Evolutionary conservation across 1,140 invertebrate genomes (phyloP).

Genomic region (Euwallacea similis): DNA sequence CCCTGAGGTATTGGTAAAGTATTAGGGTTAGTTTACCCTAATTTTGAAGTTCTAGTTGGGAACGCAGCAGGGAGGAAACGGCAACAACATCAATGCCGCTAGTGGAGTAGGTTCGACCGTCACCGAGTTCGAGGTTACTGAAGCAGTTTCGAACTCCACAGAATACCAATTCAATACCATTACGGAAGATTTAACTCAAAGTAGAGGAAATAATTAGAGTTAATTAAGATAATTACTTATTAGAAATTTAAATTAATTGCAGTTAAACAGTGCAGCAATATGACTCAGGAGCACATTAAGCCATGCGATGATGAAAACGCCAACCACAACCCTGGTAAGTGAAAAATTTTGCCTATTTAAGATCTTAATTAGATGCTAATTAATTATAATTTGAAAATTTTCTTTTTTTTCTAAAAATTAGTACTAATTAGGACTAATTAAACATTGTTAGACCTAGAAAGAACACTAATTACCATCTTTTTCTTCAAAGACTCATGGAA

Average conservation of each 20-base stretch:
- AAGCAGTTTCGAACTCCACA: slow-evolving; percentile 3
- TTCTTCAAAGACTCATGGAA: too few species aligned
- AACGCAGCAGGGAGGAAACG: not conserved
- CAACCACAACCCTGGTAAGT: slow-evolving; percentile 1
- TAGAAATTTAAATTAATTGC: not conserved
- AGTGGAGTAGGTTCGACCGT: too few species aligned
- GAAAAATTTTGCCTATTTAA: too few species aligned
- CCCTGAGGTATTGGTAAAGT: slow-evolving; percentile 1
- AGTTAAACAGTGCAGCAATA: slow-evolving; percentile 14
- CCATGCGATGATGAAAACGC: slow-evolving; percentile 19
- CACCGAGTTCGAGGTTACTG: not conserved
- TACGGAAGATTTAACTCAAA: slow-evolving; percentile 24
- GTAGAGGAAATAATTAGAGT: slow-evolving; percentile 1
- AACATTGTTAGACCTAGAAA: too few species aligned
- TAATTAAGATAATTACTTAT: not conserved
- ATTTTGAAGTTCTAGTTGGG: not conserved
- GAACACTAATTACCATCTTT: too few species aligned
- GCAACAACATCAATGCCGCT: too few species aligned
- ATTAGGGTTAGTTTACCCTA: not conserved
- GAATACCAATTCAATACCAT: slow-evolving; percentile 25
- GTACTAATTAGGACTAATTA: too few species aligned
- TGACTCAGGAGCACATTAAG: slow-evolving; percentile 2
- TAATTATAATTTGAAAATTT: too few species aligned
- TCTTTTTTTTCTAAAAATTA: too few species aligned
- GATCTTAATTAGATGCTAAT: too few species aligned